Evolutionary conservation across 2,113 vertebrate species (phyloP).

Genomic region (Vireo altiloquus): DNA sequence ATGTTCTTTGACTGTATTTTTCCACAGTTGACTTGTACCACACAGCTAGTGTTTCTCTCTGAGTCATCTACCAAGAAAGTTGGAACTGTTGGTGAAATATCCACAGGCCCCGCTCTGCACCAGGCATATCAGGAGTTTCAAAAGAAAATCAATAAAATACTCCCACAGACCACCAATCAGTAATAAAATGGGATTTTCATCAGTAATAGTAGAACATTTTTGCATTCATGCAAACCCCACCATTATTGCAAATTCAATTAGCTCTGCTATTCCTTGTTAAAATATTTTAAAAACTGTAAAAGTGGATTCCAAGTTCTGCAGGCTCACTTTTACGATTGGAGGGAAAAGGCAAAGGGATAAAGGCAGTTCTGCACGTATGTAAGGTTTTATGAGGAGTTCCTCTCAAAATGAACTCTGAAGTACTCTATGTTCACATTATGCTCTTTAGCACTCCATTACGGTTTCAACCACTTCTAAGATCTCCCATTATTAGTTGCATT

Average conservation of each 20-base stretch:
- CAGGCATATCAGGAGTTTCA: background rate
- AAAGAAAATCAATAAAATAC: background rate
- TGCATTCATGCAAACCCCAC: background rate
- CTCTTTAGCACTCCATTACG: background rate
- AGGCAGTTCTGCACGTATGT: background rate
- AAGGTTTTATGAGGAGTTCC: background rate
- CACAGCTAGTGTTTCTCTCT: background rate
- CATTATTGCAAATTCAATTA: background rate
- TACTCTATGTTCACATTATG: background rate
- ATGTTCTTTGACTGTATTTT: background rate
- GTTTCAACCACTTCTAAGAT: background rate
- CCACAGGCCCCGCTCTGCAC: background rate
- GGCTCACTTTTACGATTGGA: background rate
- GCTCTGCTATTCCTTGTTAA: background rate
- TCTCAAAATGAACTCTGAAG: background rate
- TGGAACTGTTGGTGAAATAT: background rate
- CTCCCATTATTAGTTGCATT: background rate
- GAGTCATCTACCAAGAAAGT: background rate
- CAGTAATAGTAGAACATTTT: background rate
- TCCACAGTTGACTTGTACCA: background rate
- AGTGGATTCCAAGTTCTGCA: background rate
- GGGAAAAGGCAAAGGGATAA: background rate
- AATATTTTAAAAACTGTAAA: background rate
- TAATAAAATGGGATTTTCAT: background rate
- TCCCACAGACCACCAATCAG: background rate